Conservation (phyloP, 1,140 invertebrate species). For the Ylistrum balloti region DNA sequence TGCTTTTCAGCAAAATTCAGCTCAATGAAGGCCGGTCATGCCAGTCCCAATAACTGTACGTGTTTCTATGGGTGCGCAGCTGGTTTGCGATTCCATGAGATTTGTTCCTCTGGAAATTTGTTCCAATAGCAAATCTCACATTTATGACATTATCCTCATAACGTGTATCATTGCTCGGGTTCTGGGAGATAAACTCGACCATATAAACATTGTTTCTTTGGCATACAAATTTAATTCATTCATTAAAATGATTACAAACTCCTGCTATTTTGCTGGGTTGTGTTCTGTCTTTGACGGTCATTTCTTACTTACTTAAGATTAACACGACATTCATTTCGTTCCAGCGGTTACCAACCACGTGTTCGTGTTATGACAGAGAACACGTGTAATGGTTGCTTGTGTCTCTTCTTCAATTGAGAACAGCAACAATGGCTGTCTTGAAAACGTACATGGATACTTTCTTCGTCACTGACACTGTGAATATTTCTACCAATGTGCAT, state of each 20-base stretch:
- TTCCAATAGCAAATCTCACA: constrained; percentile 52
- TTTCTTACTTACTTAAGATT: not conserved
- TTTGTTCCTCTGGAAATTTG: constrained; percentile 57
- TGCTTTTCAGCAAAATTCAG: constrained; percentile 50
- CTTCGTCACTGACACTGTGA: constrained; percentile 49
- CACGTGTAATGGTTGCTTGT: not conserved
- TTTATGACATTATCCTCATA: constrained; percentile 60
- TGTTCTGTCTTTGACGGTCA: not conserved
- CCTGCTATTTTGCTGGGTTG: not conserved
- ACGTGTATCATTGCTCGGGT: constrained; percentile 61
- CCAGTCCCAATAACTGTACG: constrained; percentile 60
- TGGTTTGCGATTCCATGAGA: constrained; percentile 54
- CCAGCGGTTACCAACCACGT: not conserved
- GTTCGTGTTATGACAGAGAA: not conserved
- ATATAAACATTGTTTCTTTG: not conserved
- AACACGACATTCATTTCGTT: not conserved
- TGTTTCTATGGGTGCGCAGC: constrained; percentile 61
- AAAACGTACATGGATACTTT: constrained; percentile 49
- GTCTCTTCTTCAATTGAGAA: constrained; percentile 40
- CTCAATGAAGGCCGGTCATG: constrained; percentile 51
- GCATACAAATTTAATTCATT: not conserved
- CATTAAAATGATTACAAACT: not conserved
- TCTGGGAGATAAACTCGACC: not conserved
- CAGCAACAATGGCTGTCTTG: constrained; percentile 51
- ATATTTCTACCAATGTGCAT: constrained; percentile 60